Conservation (phyloP, 2,797 vertebrate species). For the Adrianichthys oophorus region DNA sequence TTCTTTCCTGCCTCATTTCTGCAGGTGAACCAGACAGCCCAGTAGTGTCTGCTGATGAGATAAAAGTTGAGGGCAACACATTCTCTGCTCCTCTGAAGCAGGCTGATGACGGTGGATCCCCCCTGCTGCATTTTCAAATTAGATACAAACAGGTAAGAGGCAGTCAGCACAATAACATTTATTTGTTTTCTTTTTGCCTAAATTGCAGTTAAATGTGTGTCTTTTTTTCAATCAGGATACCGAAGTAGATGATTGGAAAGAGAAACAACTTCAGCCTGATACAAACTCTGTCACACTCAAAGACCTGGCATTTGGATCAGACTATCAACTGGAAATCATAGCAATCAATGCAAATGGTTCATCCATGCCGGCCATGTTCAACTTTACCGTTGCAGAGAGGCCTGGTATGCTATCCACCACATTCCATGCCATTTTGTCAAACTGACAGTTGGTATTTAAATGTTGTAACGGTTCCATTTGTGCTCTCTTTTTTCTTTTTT, state of each 20-base stretch:
- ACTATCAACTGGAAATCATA: constrained; percentile 59
- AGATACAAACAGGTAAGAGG: constrained; percentile 54
- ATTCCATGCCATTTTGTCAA: neutral
- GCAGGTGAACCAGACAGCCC: constrained; percentile 70
- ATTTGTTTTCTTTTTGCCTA: neutral
- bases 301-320: constrained; percentile 50
- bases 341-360: constrained; percentile 66
- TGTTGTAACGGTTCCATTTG: neutral
- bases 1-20: neutral
- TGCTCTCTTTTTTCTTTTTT: constrained; percentile 1
- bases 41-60: constrained; percentile 22
- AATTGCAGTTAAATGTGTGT: neutral
- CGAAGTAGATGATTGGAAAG: constrained; percentile 52
- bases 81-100: constrained; percentile 52
- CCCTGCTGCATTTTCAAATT: constrained; percentile 46
- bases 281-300: constrained; percentile 38
- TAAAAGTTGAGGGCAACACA: constrained; percentile 49
- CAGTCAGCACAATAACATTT: accelerated
- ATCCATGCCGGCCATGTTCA: constrained; percentile 49
- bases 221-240: constrained; percentile 38
- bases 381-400: constrained; percentile 52
- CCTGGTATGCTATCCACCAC: constrained; percentile 38
- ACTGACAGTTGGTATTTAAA: neutral
- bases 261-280: constrained; percentile 19
- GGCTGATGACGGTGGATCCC: constrained; percentile 37